Base-by-base conservation (phyloP, 2,797 vertebrate species). In the Enteromius mattozi region DNA sequence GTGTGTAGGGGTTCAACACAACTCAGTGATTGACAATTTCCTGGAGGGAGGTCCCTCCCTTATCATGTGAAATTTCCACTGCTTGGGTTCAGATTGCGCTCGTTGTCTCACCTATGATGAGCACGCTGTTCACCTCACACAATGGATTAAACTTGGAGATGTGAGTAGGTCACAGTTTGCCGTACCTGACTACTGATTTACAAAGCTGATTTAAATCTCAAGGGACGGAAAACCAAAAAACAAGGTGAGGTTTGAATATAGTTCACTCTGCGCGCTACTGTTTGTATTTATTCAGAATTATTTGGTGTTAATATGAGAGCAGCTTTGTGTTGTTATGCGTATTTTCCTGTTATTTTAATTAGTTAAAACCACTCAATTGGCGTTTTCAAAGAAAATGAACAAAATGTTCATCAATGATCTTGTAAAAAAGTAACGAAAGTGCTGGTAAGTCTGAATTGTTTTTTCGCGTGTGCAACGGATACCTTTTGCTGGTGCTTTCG, bases 1-100 rank as follows among this genome's bases (percentile, higher is more conserved):
- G 88, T 95, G 87, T 96, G 95, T 94, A 37, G 74, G 88, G 86
- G 91, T 92, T 89, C 80, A 89, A 92, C 91, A 92, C 74, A 80
- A 92, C 80, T 93, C 91, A 90, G 92, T 94, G 94, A 97, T 96
- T 92, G 96, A 95, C 95, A 91, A 95, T 97, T 97, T 98, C 97
- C 97, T 97, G 96, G 92, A 92, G 92, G 94, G 95, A 93, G 94
- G 95, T 93, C 88, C 87, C 76, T 30, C 72, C 49, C 83, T 91
- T 90, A 92, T 93, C 91, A 80, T 91, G 89, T 87, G 88, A 87
- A 79, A 91, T 89, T 89, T 88, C 80, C 78, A 74, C 80, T 59
- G 70, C 63, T 78, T 54, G 85, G 77, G 77, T 30, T 74, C 80
- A 81, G 81, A 61, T 86, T 82, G 77, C 51, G 33, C 35, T 72